Evolutionary conservation across 2,797 vertebrate genomes (phyloP).

Genomic region (Gymnocypris eckloni): DNA sequence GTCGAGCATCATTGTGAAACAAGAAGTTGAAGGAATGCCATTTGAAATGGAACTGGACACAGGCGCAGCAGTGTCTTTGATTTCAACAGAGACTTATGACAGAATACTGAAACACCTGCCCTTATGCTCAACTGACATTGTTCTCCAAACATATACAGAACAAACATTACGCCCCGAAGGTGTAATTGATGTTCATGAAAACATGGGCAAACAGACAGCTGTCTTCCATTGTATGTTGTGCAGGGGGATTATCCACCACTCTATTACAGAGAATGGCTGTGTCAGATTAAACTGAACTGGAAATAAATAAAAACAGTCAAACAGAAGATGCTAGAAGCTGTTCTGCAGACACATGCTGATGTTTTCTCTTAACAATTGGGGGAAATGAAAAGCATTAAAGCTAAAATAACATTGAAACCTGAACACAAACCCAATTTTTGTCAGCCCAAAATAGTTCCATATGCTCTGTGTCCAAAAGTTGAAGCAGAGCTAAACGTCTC

Average conservation of each 20-base stretch:
- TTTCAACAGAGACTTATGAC: background rate
- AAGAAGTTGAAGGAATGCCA: no score
- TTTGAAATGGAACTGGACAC: no score
- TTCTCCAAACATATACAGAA: background rate
- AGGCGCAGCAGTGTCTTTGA: no score
- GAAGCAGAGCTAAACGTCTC: no score
- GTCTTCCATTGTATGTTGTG: conserved; percentile 14
- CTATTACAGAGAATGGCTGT: conserved; percentile 24
- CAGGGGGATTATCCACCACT: conserved; percentile 9
- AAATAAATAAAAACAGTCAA: conserved; percentile 25
- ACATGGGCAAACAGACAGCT: background rate
- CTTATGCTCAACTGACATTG: background rate
- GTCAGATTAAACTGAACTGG: conserved; percentile 15
- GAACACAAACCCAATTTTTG: background rate
- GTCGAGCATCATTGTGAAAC: no score
- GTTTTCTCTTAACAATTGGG: conserved; percentile 10
- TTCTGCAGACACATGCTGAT: background rate
- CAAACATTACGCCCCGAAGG: background rate
- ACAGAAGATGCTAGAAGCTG: background rate
- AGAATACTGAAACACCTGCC: background rate
- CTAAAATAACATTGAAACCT: background rate
- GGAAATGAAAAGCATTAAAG: background rate
- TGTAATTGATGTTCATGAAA: background rate
- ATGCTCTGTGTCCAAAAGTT: no score
- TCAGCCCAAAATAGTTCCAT: no score